Base-by-base conservation (phyloP, 2,113 vertebrate species). In the Morone saxatilis region DNA sequence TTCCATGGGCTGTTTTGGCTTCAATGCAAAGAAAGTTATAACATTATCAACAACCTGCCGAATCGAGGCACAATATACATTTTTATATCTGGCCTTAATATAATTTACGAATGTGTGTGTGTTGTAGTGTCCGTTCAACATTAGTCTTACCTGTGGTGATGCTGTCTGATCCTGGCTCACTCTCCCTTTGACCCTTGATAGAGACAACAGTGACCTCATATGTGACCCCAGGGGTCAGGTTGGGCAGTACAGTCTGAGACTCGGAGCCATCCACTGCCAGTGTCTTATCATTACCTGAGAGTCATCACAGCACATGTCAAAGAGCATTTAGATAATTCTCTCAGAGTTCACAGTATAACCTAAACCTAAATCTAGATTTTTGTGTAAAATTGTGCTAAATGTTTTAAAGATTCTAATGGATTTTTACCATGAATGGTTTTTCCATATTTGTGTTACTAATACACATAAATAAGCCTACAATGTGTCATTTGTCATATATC, bases 111-210 rank as follows among this genome's bases (percentile, higher is more conserved):
- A 6, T 43, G 20, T 57, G 22, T 70, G 4, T 68, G 1, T 16
- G 22, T 38, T 14, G 11, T 5, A 13, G 5, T 41, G 19, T 31
- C 4, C 13, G 25, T 47, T 43, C 4, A 25, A 38, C 3, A 38
- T 76, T 16, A n/a, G 31, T 38, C 53, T 51, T 91, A 99, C 98
- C 98, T 95, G 98, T 99, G 75, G 94, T 96, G 81, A 99, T 93
- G 1, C 76, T 94, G 76, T 97, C 97, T 1, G 97, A 97, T 61
- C 96, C 11, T 0, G 98, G 97, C 14, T 97, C 96, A 0, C 98
- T 99, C 88, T 99, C 97, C 73, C 98, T 95, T 61, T 96, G 96
- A 40, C 96, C 97, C 86, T 97, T 99, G 77, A 97, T 72, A 11
- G 97, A 95, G 14, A 97, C 86, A n/a, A 99, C 88, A 0, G 92